Percentiles rank a stretch among this genome's conserved stretches.
Evolutionary conservation across 2,797 vertebrate genomes (phyloP).

Genomic region (Poeciliopsis gracilis): DNA sequence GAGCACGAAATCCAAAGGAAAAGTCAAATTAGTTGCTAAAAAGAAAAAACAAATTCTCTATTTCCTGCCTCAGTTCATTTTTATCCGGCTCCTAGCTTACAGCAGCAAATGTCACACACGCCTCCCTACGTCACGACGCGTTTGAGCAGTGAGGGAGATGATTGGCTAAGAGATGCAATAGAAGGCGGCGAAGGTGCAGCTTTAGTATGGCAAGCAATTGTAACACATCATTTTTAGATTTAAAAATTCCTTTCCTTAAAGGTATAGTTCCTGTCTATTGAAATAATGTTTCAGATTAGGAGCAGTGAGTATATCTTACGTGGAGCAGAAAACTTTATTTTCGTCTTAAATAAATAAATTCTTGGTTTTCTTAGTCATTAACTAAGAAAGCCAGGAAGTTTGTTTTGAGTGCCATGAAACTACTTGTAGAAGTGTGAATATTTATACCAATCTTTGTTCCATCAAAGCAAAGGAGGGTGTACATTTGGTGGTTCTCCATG

Average conservation of each 20-base stretch:
- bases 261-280: background rate
- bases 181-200: constrained; percentile 29
- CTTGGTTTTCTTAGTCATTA: background rate
- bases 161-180: constrained; percentile 52
- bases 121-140: constrained; percentile 68
- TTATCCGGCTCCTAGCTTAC: constrained; percentile 60
- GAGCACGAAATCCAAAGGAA: background rate
- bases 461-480: background rate
- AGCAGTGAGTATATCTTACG: background rate
- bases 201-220: background rate
- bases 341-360: background rate
- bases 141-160: constrained; percentile 47
- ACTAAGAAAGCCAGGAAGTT: background rate
- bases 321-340: background rate
- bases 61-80: constrained; percentile 32
- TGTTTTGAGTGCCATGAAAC: background rate
- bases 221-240: background rate
- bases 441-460: background rate
- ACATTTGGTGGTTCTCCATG: background rate
- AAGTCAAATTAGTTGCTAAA: constrained; percentile 8
- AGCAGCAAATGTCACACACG: constrained; percentile 80
- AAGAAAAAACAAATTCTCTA: constrained; percentile 10
- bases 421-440: background rate
- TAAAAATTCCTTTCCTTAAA: background rate
- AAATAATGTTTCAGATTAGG: background rate